Evolutionary conservation across 2,888 invertebrate genomes (phyloP).

Genomic region (Cephus spinipes): DNA sequence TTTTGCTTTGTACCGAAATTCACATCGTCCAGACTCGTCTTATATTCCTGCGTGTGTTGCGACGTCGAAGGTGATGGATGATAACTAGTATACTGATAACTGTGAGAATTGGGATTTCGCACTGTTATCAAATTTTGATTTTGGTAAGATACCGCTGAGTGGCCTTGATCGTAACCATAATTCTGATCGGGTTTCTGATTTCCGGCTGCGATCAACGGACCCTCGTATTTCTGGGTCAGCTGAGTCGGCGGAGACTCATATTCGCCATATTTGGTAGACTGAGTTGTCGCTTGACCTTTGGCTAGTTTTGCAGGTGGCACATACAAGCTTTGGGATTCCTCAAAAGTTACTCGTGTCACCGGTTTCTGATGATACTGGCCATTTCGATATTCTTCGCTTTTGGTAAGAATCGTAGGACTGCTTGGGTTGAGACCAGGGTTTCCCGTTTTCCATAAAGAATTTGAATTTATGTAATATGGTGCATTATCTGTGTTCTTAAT

Average conservation of each 20-base stretch:
- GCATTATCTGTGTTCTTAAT: not conserved
- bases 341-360: slow-evolving; percentile 40
- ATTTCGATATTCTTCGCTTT: slow-evolving; percentile 38
- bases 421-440: not conserved
- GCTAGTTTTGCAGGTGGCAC: slow-evolving; percentile 39
- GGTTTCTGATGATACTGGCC: slow-evolving; percentile 41
- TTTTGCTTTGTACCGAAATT: slow-evolving; percentile 49
- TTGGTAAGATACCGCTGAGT: slow-evolving; percentile 36
- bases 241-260: slow-evolving; percentile 41
- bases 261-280: slow-evolving; percentile 44
- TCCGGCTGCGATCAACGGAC: slow-evolving; percentile 16
- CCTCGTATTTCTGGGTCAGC: slow-evolving; percentile 33
- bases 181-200: slow-evolving; percentile 36
- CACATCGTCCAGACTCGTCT: slow-evolving; percentile 43
- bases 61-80: slow-evolving; percentile 38
- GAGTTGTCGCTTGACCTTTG: slow-evolving; percentile 30
- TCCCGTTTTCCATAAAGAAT: not conserved
- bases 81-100: slow-evolving; percentile 51
- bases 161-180: slow-evolving; percentile 38
- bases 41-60: slow-evolving; percentile 33
- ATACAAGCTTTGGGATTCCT: slow-evolving; percentile 48
- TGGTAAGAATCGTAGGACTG: slow-evolving; percentile 27
- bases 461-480: not conserved
- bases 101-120: slow-evolving; percentile 43
- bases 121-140: slow-evolving; percentile 44